These are phyloP conservation scores for Brenthis hecate DNA, from an alignment of 2,888 invertebrate species.

Conservation along the genomic window DNA sequence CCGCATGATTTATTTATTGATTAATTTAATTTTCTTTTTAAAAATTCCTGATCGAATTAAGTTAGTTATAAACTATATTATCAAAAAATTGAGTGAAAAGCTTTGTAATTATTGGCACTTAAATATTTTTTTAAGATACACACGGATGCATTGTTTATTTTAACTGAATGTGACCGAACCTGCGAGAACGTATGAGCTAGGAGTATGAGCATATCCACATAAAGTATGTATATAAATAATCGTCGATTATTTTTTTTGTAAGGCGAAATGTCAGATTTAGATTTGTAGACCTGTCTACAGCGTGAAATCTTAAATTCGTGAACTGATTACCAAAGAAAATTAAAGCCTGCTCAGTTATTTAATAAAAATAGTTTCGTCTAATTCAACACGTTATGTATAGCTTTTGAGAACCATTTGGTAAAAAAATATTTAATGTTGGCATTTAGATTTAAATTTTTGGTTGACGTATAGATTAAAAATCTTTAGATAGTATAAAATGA, in stretches of 20 bases:
- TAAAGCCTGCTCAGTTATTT: slow-evolving; percentile 9
- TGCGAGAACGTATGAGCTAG: too few species aligned
- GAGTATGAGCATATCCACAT: background rate
- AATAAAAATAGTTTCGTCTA: slow-evolving; percentile 5
- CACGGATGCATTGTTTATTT: too few species aligned
- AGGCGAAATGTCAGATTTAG: slow-evolving; percentile 23
- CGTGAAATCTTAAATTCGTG: slow-evolving; percentile 73
- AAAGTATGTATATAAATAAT: background rate
- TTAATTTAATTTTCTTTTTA: too few species aligned
- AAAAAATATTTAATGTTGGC: background rate
- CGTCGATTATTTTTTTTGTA: background rate
- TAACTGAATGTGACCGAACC: too few species aligned
- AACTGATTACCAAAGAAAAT: slow-evolving; percentile 49
- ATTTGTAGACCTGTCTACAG: slow-evolving; percentile 38
- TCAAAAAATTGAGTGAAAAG: too few species aligned
- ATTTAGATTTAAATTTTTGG: background rate
- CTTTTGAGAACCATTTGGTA: slow-evolving; percentile 6
- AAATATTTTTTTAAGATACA: too few species aligned
- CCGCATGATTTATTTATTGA: too few species aligned
- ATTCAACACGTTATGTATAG: background rate
- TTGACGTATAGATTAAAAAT: too few species aligned
- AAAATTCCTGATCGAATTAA: too few species aligned
- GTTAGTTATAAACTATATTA: too few species aligned
- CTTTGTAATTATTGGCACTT: too few species aligned
- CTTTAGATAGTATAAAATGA: too few species aligned